These are phyloP conservation scores for Porites rus DNA, from an alignment of 92 coral and sea anemone species.

Conservation along the genomic window DNA sequence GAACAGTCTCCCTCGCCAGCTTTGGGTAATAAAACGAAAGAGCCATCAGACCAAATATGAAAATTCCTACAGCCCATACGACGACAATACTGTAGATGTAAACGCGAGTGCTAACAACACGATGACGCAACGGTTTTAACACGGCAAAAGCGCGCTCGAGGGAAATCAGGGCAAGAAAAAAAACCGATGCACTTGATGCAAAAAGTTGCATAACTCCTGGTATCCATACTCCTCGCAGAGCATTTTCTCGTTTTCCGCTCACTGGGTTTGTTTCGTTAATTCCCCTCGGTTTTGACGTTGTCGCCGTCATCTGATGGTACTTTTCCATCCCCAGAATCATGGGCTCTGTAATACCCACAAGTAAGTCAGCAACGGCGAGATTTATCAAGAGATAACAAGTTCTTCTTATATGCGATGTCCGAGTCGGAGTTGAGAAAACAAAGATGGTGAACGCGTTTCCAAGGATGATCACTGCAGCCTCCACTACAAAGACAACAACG, in stretches of 20 bases:
- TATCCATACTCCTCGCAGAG: too few relatives aligned
- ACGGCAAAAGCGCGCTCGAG: constrained; percentile 11
- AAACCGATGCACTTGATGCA: neutral
- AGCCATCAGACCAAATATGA: neutral
- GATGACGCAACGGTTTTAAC: constrained; percentile 5
- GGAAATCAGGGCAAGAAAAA: constrained; percentile 8
- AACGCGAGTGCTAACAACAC: neutral
- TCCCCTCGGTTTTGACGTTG: too few relatives aligned
- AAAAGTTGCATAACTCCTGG: neutral
- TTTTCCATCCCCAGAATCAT: neutral
- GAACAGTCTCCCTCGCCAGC: neutral
- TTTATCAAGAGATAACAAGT: constrained; percentile 9
- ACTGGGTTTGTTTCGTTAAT: neutral
- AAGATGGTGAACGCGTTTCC: constrained; percentile 7
- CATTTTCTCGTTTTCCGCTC: too few relatives aligned
- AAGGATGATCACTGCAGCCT: neutral
- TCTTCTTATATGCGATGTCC: neutral
- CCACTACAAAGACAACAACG: neutral
- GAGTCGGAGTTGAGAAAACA: neutral
- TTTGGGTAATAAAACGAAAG: neutral
- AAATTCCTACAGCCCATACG: neutral
- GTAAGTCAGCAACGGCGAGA: constrained; percentile 16
- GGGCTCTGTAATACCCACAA: constrained; percentile 14
- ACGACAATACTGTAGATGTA: neutral
- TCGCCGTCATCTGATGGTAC: too few relatives aligned